Evolutionary conservation across 2,797 vertebrate genomes (phyloP), one percentile per base, ranked within the genome.

Genomic region (Acrossocheilus fasciatus): DNA sequence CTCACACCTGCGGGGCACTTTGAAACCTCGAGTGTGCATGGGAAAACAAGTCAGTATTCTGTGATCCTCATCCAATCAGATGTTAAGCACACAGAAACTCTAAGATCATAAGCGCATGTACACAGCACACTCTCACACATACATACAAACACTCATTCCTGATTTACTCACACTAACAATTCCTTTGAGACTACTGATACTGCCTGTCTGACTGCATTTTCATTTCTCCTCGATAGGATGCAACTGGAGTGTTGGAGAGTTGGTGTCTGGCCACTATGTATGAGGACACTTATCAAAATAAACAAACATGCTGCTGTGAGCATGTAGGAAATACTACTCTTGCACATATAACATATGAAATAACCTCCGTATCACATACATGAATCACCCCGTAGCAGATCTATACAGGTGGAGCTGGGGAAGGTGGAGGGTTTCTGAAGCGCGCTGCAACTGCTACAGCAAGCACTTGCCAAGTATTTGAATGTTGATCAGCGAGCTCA

Each of bases 31-130:
- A 84, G 74, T 77, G 47, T 83, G 54, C 54, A 59, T 75, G 54
- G 57, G 18, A 50, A 73, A 64, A 75, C 52, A 62, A 83, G 68
- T 45, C 26, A 74, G 81, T 68, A 41, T 70, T 70, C n/a, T 57
- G 75, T 70, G 83, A 84, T 77, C 83, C 64, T 84, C 79, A 69
- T 81, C 64, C 62, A 69, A 84, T 84, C 57, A 76, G 30, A 84
- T 76, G 72, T 68, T 76, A 76, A 50, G 73, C 73, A 81, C 64
- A 69, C 64, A 69, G 64, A 52, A 20, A 84, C 54, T 47, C 68
- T 80, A 57, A 30, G n/a, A 73, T 57, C 77, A 73, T 47, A 47
- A 72, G 54, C 30, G 2, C 43, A 85, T 59, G 41, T 45, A 59
- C 62, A 59, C 36, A n/a, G 75, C 52, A 59, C 75, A 17, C 41